Evolutionary conservation across 2,888 invertebrate genomes (phyloP), one percentile per base, ranked within the genome.

Genomic region (Tortrix viridana): DNA sequence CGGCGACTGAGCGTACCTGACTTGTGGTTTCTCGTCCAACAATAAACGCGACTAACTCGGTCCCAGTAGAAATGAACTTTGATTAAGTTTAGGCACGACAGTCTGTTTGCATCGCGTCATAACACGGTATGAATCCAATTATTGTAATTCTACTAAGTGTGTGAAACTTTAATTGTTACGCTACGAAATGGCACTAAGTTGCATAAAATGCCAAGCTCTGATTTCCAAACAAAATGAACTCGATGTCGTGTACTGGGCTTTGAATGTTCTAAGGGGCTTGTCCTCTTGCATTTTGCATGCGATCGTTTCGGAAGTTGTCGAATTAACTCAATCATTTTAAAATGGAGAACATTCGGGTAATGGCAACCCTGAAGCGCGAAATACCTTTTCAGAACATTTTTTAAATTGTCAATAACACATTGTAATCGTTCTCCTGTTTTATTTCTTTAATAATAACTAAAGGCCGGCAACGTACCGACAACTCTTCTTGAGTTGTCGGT

Each of bases 21-120:
- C 41, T 16, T 16, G 41, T n/a, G 5, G 41, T 47, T 56, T 57
- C 38, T 62, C 56, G 44, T 62, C 62, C 56, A 52, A 67, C 69
- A 65, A 73, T 78, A 79, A 80, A 77, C 80, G 79, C 74, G 77
- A 71, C 77, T 75, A 74, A 76, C 72, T 70, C 68, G 74, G 75
- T 85, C 88, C 85, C 88, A 74, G 68, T 76, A 89, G 88, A 85
- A 81, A 80, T 83, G 84, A 89, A 89, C 82, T 89, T 89, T 88
- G 85, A 89, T 89, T 88, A 84, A 87, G 88, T 89, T 89, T 81
- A 84, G 85, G 86, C 80, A 80, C 80, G 84, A 84, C 84, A 84
- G 85, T 88, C 83, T 80, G 84, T 79, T 83, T 84, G 79, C 79
- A 77, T 79, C 80, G 78, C 80, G 68, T 64, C 67, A 69, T 69